phyloP scores from a whole-genome alignment of 2,888 invertebrate genomes.

The Scaptomyza caliginosa region DNA sequence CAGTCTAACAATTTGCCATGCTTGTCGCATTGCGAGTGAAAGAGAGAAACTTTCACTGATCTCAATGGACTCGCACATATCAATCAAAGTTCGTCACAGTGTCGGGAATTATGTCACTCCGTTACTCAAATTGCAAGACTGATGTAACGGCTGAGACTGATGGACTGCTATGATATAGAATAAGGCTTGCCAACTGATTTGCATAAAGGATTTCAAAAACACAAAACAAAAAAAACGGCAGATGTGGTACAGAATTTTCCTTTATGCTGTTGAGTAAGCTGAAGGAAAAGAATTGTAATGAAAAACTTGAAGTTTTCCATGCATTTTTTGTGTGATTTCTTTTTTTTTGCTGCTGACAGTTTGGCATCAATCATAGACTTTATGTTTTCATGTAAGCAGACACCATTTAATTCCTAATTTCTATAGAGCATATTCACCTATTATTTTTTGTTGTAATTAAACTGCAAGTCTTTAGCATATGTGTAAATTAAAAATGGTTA shows the following conservation, averaged over 20 bases:
- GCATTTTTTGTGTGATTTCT: constrained; percentile 15
- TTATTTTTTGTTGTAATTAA: constrained; percentile 14
- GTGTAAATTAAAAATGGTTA: constrained; percentile 60
- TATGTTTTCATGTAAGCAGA: constrained; percentile 65
- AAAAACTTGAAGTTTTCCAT: constrained; percentile 49
- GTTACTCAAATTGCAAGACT: constrained; percentile 81
- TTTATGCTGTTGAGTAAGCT: constrained; percentile 30
- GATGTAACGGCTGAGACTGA: constrained; percentile 36
- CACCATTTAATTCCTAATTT: constrained; percentile 45
- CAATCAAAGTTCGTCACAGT: constrained; percentile 83
- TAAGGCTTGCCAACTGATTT: constrained; percentile 57
- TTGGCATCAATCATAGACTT: constrained; percentile 66
- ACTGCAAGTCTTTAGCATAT: constrained; percentile 37
- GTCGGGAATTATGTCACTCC: constrained; percentile 83
- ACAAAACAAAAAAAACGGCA: constrained; percentile 34
- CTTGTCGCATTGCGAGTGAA: constrained; percentile 51
- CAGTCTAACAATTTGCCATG: constrained; percentile 64
- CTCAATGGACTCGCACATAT: constrained; percentile 64
- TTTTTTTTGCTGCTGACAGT: constrained; percentile 38
- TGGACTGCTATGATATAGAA: constrained; percentile 26
- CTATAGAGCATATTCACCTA: neutral
- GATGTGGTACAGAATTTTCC: constrained; percentile 35
- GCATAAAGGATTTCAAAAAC: constrained; percentile 49
- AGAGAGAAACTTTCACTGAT: constrained; percentile 59
- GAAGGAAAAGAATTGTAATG: constrained; percentile 30